phyloP scores from a whole-genome alignment of 2,888 invertebrate species.

The Tetanocera ferruginea region DNA sequence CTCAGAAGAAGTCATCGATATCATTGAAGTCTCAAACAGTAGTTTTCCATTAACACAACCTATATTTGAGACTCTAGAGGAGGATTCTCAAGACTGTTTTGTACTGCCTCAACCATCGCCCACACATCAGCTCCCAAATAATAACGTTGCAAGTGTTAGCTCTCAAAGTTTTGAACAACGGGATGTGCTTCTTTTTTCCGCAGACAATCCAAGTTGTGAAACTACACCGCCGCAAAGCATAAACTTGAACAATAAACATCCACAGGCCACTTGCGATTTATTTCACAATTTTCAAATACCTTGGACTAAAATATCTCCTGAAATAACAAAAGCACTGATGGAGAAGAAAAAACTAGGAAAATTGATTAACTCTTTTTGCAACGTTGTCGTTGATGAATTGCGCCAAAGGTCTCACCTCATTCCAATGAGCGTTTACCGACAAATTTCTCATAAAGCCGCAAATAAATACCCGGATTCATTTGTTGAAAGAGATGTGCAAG shows the following conservation, averaged over 20 bases:
- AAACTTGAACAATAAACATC: neutral
- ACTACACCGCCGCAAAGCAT: neutral
- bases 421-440: too few relatives aligned
- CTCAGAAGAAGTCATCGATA: too few relatives aligned
- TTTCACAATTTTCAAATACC: conserved; percentile 3
- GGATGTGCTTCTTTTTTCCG: neutral
- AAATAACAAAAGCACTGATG: neutral
- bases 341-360: neutral
- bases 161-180: neutral
- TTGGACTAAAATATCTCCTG: conserved; percentile 1
- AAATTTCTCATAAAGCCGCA: too few relatives aligned
- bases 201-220: neutral
- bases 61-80: neutral
- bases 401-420: too few relatives aligned
- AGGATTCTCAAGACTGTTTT: neutral
- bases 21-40: too few relatives aligned
- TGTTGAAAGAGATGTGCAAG: too few relatives aligned
- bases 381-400: neutral
- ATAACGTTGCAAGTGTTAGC: neutral
- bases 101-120: too few relatives aligned
- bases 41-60: neutral
- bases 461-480: too few relatives aligned
- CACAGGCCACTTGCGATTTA: conserved; percentile 1
- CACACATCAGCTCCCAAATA: neutral
- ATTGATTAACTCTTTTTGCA: neutral